Evolutionary conservation across 2,113 vertebrate genomes (phyloP).

Genomic region (Callionymus lyra): DNA sequence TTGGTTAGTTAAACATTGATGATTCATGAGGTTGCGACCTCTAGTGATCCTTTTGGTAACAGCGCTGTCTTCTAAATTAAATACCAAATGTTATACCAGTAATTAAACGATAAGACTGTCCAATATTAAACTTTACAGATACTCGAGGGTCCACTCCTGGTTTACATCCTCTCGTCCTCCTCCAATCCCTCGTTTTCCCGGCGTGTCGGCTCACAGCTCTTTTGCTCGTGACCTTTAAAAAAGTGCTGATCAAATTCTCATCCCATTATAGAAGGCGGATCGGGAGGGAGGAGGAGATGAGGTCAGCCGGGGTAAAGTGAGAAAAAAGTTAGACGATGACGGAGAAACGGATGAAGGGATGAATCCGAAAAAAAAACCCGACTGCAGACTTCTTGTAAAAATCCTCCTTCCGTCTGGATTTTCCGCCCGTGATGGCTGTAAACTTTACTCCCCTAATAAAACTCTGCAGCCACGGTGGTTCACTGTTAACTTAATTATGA

Average conservation of each 20-base stretch:
- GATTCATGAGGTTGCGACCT: no score
- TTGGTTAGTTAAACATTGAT: no score
- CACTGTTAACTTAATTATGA: slow-evolving; percentile 64
- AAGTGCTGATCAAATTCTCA: slow-evolving; percentile 59
- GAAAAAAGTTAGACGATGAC: slow-evolving; percentile 6
- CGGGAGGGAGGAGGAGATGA: slow-evolving; percentile 9
- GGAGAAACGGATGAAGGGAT: slow-evolving; percentile 10
- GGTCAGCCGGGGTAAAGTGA: slow-evolving; percentile 20
- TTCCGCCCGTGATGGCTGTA: slow-evolving; percentile 19
- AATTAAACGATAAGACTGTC: no score
- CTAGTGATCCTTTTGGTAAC: no score
- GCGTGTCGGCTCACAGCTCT: no score
- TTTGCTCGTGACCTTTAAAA: slow-evolving; percentile 48
- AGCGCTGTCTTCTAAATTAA: no score
- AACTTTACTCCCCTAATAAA: slow-evolving; percentile 51
- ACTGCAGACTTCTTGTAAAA: slow-evolving; percentile 6
- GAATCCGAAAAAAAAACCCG: slow-evolving; percentile 11
- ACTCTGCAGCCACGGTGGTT: slow-evolving; percentile 41
- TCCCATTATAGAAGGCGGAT: slow-evolving; percentile 34
- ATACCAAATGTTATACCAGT: no score
- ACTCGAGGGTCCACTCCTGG: no score
- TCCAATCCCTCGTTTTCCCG: no score
- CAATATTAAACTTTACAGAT: no score
- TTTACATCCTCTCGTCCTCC: no score
- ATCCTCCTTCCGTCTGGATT: slow-evolving; percentile 1